Conservation (phyloP, 2,113 vertebrate species). For the Mesocricetus auratus region DNA sequence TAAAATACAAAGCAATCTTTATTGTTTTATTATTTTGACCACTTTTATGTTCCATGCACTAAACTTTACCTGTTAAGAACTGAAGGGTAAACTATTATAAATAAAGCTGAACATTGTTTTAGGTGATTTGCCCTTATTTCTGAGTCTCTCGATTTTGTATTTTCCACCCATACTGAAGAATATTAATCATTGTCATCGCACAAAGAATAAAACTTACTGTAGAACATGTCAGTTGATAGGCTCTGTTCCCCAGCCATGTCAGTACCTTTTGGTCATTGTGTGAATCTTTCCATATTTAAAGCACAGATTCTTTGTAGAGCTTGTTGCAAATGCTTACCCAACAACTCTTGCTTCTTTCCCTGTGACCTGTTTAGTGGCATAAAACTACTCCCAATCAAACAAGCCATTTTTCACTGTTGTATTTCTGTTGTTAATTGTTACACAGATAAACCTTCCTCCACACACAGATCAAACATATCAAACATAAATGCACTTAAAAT, state of each 20-base stretch:
- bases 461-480: constrained; percentile 5
- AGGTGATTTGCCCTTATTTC: not conserved
- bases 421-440: not conserved
- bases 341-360: not conserved
- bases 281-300: not conserved
- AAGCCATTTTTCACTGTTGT: rapidly evolving
- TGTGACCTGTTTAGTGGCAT: not conserved
- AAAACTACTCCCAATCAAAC: not conserved
- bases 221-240: not conserved
- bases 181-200: not conserved
- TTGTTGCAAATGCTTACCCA: not conserved
- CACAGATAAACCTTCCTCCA: not conserved
- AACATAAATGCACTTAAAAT: not conserved
- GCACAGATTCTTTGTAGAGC: not conserved
- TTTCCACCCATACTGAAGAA: not conserved
- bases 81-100: not conserved
- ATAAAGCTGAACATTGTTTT: not conserved
- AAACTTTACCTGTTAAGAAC: not conserved
- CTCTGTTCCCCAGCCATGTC: not conserved
- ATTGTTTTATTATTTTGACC: not conserved
- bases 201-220: not conserved
- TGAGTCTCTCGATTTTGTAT: not conserved
- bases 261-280: rapidly evolving
- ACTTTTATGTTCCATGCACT: not conserved
- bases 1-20: not conserved